Conservation (phyloP, 2,888 invertebrate species). For the Synergus itoensis region DNA sequence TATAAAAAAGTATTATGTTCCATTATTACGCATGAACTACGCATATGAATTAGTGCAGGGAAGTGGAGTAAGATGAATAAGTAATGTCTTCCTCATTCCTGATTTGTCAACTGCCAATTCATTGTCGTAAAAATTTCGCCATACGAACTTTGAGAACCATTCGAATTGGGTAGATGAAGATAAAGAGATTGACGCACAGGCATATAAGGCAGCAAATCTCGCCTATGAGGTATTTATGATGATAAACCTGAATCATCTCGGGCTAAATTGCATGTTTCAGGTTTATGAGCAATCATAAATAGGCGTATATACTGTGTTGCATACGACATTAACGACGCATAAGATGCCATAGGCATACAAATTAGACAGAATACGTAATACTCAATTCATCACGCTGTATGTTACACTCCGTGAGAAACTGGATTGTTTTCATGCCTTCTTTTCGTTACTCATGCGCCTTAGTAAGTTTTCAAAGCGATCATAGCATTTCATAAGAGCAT, state of each 20-base stretch:
- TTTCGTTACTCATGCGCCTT: not conserved
- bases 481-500: not conserved
- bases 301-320: not conserved
- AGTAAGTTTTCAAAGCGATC: not conserved
- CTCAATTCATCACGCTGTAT: constrained; percentile 12
- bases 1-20: too few relatives aligned
- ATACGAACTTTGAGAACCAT: not conserved
- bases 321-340: constrained; percentile 18
- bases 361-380: constrained; percentile 30
- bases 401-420: constrained; percentile 27
- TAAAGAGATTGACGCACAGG: not conserved
- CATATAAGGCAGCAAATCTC: not conserved
- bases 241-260: constrained; percentile 9
- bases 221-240: not conserved
- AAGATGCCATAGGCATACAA: constrained; percentile 7
- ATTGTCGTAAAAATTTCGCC: not conserved
- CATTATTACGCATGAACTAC: not conserved
- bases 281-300: constrained; percentile 13
- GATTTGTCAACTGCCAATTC: constrained; percentile 4
- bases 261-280: constrained; percentile 8
- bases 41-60: not conserved
- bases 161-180: not conserved
- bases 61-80: not conserved
- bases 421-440: constrained; percentile 9
- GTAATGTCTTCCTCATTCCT: not conserved